Evolutionary conservation across 2,113 vertebrate species (phyloP).

Genomic region (Python bivittatus): DNA sequence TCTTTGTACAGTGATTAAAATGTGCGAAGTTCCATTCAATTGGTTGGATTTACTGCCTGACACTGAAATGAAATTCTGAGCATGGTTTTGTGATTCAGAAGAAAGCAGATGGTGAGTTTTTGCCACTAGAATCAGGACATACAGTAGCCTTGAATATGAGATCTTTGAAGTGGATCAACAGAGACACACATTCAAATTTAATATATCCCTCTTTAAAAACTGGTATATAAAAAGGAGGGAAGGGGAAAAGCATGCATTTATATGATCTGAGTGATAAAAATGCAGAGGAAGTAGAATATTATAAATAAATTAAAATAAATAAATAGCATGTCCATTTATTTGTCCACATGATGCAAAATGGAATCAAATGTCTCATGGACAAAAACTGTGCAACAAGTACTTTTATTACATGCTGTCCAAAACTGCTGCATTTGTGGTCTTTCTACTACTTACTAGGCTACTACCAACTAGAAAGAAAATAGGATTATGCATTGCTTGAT

Average conservation of each 20-base stretch:
- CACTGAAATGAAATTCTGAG: constrained; percentile 4
- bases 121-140: background rate
- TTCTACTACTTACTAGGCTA: background rate
- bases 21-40: constrained; percentile 2
- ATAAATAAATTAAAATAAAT: background rate
- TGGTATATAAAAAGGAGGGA: background rate
- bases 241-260: background rate
- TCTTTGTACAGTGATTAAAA: constrained; percentile 22
- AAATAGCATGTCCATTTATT: background rate
- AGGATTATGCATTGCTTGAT: background rate
- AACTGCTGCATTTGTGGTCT: background rate
- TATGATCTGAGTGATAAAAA: background rate
- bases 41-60: constrained; percentile 5
- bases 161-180: background rate
- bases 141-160: background rate
- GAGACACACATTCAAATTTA: background rate
- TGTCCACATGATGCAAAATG: background rate
- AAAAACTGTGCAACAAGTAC: background rate
- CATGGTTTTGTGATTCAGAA: constrained; percentile 1
- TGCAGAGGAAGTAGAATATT: background rate
- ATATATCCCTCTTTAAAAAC: background rate
- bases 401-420: background rate
- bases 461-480: background rate
- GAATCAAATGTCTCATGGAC: background rate
- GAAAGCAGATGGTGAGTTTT: background rate